Conservation (phyloP, 1,140 invertebrate species). For the Gerris buenoi region DNA sequence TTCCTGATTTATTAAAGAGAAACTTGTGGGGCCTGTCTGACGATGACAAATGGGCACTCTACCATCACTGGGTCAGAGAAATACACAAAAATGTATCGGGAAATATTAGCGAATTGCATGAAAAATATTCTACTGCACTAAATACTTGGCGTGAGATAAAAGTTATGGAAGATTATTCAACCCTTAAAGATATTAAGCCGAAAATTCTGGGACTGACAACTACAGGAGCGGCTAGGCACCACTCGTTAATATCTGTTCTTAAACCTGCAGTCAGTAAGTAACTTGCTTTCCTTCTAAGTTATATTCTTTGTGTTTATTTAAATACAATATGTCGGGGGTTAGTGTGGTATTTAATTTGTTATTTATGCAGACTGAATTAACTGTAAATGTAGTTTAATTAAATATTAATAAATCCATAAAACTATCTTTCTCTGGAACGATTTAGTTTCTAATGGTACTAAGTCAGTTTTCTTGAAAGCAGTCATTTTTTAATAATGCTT, state of each 20-base stretch:
- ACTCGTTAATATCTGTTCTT: slow-evolving; percentile 41
- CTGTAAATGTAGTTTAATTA: too few species aligned
- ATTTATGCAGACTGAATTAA: too few species aligned
- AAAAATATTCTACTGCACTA: neutral
- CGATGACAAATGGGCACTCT: neutral
- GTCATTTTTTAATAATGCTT: too few species aligned
- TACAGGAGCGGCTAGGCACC: slow-evolving; percentile 51
- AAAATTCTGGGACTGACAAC: slow-evolving; percentile 60
- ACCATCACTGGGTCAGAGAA: neutral
- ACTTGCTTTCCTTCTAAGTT: too few species aligned
- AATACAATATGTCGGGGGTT: too few species aligned
- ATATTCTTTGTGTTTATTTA: too few species aligned
- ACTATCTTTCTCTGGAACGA: too few species aligned
- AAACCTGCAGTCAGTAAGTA: slow-evolving; percentile 41
- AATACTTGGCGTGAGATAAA: neutral
- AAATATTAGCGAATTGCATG: neutral
- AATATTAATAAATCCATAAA: too few species aligned
- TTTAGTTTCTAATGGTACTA: too few species aligned
- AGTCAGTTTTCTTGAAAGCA: too few species aligned
- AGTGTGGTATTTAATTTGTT: too few species aligned
- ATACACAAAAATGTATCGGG: neutral
- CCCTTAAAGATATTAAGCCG: neutral
- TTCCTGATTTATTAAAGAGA: neutral
- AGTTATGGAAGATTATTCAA: neutral
- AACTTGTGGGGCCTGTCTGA: neutral